phyloP scores from a whole-genome alignment of 1,140 invertebrate genomes.

The Brachionus koreanus region DNA sequence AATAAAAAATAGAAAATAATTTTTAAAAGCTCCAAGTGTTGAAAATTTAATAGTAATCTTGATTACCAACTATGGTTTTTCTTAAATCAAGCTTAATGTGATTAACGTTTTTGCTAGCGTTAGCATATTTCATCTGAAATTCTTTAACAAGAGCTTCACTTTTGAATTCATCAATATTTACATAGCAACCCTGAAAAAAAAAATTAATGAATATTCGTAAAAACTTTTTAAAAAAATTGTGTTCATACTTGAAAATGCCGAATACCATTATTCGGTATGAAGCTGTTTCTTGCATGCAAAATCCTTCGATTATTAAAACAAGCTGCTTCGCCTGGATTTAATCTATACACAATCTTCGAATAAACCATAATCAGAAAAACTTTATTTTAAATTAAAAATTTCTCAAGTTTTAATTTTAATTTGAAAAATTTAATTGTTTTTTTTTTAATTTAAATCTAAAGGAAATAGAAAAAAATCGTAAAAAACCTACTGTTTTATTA shows the following conservation, averaged over 20 bases:
- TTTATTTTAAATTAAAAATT: background rate
- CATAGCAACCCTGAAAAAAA: conserved; percentile 51
- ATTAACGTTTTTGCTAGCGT: background rate
- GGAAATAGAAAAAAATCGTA: background rate
- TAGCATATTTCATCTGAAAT: conserved; percentile 2
- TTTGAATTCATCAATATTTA: conserved; percentile 55
- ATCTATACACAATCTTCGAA: conserved; percentile 48
- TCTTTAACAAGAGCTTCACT: conserved; percentile 46
- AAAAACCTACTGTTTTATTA: conserved; percentile 47
- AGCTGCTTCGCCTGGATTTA: conserved; percentile 51
- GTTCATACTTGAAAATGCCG: conserved; percentile 50
- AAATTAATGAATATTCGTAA: background rate
- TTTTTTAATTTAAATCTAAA: background rate
- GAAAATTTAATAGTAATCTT: conserved; percentile 32
- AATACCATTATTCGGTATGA: conserved; percentile 50
- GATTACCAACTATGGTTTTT: conserved; percentile 25
- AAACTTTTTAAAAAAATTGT: background rate
- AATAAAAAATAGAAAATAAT: background rate
- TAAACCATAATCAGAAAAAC: background rate
- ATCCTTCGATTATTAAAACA: conserved; percentile 54
- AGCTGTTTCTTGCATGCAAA: conserved; percentile 50
- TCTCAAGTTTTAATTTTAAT: background rate
- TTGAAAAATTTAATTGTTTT: background rate
- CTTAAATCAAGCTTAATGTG: conserved; percentile 15
- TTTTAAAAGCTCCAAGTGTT: conserved; percentile 17